Evolutionary conservation across 2,113 vertebrate species (phyloP).

Genomic region (Antigone vipio): DNA sequence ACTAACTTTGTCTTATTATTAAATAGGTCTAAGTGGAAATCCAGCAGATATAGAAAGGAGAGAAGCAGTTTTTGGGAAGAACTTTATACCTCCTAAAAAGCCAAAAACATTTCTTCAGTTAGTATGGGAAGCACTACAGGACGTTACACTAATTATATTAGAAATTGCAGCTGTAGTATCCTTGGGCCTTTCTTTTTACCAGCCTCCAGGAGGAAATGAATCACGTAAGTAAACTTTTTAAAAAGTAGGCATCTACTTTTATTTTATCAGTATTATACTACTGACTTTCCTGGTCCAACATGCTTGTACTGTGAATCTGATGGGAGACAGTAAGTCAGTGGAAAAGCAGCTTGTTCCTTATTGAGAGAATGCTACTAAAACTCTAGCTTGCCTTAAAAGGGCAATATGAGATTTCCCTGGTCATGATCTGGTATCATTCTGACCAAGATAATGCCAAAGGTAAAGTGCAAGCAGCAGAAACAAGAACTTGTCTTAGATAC

Average conservation of each 20-base stretch:
- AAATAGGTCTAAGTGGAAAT: slow-evolving; percentile 92
- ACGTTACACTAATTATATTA: slow-evolving; percentile 98
- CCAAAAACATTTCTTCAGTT: slow-evolving; percentile 99
- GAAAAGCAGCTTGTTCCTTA: neutral
- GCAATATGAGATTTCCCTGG: neutral
- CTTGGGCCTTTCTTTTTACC: slow-evolving; percentile 99
- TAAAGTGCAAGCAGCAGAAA: neutral
- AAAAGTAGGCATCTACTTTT: neutral
- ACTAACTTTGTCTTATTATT: slow-evolving; percentile 61
- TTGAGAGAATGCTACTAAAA: neutral
- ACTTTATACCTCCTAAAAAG: slow-evolving; percentile 99
- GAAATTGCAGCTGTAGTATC: slow-evolving; percentile 99
- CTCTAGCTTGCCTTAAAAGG: neutral
- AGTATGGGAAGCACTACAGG: slow-evolving; percentile 99
- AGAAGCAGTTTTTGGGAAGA: slow-evolving; percentile 92
- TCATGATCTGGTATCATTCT: neutral
- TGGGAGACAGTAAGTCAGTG: neutral
- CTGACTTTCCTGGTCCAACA: neutral
- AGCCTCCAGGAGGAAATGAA: slow-evolving; percentile 88
- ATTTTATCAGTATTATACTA: neutral
- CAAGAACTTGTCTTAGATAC: neutral
- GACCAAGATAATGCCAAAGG: neutral
- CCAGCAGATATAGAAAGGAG: slow-evolving; percentile 94
- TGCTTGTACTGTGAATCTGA: neutral
- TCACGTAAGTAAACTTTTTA: slow-evolving; percentile 78